Conservation (phyloP, 2,888 invertebrate species). For the Melipona beecheii region DNA sequence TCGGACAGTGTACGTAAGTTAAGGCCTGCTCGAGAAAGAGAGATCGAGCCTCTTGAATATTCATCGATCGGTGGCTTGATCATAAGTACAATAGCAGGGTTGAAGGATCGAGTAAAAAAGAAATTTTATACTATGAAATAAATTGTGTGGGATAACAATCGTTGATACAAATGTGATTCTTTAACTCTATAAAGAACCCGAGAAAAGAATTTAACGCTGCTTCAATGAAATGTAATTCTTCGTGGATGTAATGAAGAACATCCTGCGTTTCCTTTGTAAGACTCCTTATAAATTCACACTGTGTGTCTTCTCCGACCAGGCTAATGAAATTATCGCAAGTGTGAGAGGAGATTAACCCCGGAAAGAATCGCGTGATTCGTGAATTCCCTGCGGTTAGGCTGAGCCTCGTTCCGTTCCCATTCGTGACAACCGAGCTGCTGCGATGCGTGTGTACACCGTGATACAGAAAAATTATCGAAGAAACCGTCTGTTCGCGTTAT, state of each 20-base stretch:
- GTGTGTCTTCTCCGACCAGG: slow-evolving; percentile 41
- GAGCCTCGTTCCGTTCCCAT: slow-evolving; percentile 68
- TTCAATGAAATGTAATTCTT: not conserved
- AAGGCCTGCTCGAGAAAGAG: slow-evolving; percentile 67
- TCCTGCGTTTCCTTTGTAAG: not conserved
- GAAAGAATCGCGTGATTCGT: slow-evolving; percentile 79
- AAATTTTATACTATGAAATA: slow-evolving; percentile 38
- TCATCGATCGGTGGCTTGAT: slow-evolving; percentile 62
- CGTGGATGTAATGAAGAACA: not conserved
- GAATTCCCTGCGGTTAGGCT: slow-evolving; percentile 75
- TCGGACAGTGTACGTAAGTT: slow-evolving; percentile 68
- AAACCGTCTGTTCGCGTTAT: slow-evolving; percentile 42
- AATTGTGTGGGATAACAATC: not conserved
- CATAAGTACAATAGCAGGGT: slow-evolving; percentile 40
- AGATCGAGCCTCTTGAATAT: slow-evolving; percentile 73
- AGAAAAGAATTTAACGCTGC: not conserved
- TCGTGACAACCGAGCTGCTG: slow-evolving; percentile 66
- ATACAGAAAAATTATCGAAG: slow-evolving; percentile 55
- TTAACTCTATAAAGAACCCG: not conserved
- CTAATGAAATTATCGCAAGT: slow-evolving; percentile 77
- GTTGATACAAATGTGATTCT: slow-evolving; percentile 1
- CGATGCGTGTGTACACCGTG: slow-evolving; percentile 52
- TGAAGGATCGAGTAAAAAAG: slow-evolving; percentile 33
- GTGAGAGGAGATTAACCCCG: slow-evolving; percentile 78
- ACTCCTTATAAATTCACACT: not conserved